These are phyloP conservation scores for Chironomus striatipennis DNA, from an alignment of 1,140 invertebrate species.

Conservation along the genomic window DNA sequence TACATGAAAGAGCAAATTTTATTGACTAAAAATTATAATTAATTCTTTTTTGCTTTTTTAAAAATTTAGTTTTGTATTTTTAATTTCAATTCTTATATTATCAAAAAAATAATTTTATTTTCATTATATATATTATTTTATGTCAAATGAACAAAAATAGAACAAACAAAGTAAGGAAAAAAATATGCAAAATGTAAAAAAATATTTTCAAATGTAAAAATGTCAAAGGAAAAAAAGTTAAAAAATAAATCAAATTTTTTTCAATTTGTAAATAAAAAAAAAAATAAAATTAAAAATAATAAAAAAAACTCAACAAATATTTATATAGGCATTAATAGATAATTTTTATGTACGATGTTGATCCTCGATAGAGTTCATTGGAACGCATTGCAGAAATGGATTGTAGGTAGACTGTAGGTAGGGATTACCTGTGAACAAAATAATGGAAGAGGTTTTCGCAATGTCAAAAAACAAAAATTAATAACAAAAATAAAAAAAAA, in stretches of 20 bases:
- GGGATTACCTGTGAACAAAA: conserved; percentile 25
- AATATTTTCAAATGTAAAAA: conserved; percentile 36
- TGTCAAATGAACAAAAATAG: too few relatives aligned
- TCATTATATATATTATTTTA: too few relatives aligned
- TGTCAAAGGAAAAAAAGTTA: conserved; percentile 27
- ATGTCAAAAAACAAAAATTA: conserved; percentile 24
- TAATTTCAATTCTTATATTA: too few relatives aligned
- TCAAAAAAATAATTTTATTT: too few relatives aligned
- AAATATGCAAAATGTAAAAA: too few relatives aligned
- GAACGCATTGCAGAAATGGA: conserved; percentile 22
- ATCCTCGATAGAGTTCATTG: conserved; percentile 15
- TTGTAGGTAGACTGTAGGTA: conserved; percentile 19
- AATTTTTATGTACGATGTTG: conserved; percentile 19
- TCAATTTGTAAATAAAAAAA: not conserved
- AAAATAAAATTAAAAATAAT: not conserved
- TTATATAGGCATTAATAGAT: not conserved
- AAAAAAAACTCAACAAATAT: conserved; percentile 17
- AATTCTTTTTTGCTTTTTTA: too few relatives aligned
- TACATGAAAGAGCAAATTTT: too few relatives aligned
- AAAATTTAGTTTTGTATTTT: too few relatives aligned
- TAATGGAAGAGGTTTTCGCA: conserved; percentile 13
- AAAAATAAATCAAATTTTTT: not conserved
- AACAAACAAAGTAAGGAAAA: too few relatives aligned
- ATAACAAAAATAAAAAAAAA: conserved; percentile 17
- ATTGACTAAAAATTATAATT: too few relatives aligned